Base-by-base conservation (phyloP, 2,888 invertebrate species). In the Rhagophthalmus giganteus region DNA sequence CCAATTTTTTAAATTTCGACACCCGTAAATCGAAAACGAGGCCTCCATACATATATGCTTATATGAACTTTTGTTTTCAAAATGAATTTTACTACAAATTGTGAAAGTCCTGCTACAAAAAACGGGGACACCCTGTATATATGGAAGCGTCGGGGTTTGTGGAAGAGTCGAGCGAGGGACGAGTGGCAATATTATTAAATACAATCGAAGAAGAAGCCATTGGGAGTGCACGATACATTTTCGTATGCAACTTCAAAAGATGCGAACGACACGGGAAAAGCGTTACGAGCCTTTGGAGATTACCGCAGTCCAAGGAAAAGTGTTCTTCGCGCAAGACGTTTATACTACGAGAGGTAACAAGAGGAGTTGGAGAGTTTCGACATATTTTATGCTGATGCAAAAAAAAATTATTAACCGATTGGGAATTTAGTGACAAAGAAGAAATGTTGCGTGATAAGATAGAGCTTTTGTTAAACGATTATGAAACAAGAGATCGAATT, bases 361-460 rank as follows among this genome's bases (percentile, higher is more conserved):
- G 10, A 4, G 5, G 16, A 34, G n/a, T 2, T 3, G 2, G 34
- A 34, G 16, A 34, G 4, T 2, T 16, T 34, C 6, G 13, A 34
- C 11, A 2, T n/a, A 9, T 34, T 34, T 34, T 13, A 16, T 8
- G 16, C 9, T 16, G 14, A 38, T 10, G 9, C n/a, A 5, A 27
- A 14, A 11, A 34, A 30, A 7, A n/a, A n/a, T 8, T 31, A 14
- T 25, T 8, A 4, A 27, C 3, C 2, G n/a, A 27, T 7, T 27
- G 27, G 3, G 27, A 27, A 27, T 27, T 35, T 35, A 10, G 27
- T 14, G 13, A 42, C 34, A 8, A 1, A 1, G 27, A 44, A 4
- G 34, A 44, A 24, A 20, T 44, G n/a, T 25, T 44, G 26, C 12
- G 20, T 12, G 35, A 44, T 44, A 35, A 44, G 26, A 35, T 44